Conservation (phyloP, 2,888 invertebrate species). For the Punctoribates punctum region DNA sequence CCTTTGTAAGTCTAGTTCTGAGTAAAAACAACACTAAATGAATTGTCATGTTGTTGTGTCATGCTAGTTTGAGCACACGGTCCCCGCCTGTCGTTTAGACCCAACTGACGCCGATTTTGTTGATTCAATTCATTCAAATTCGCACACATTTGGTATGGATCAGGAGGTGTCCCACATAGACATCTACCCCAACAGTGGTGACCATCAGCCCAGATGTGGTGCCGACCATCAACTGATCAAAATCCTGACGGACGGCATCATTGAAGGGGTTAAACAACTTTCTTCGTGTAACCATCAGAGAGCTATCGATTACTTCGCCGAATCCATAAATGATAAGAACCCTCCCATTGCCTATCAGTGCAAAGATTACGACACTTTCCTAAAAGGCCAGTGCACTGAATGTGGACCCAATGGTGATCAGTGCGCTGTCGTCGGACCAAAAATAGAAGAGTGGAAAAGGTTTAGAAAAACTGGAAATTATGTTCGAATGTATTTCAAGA, state of each 20-base stretch:
- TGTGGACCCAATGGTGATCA: constrained; percentile 6
- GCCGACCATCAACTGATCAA: neutral
- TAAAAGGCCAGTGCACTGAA: neutral
- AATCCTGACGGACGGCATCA: neutral
- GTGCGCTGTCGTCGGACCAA: neutral
- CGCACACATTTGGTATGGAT: constrained; percentile 21
- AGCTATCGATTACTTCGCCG: constrained; percentile 65
- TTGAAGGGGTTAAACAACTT: constrained; percentile 71
- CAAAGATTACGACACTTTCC: neutral
- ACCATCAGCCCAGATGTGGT: constrained; percentile 20
- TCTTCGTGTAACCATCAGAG: constrained; percentile 80
- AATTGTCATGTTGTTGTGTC: no score
- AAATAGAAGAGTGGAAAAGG: neutral
- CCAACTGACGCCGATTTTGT: constrained; percentile 78
- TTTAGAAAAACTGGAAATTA: neutral
- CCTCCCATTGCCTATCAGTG: neutral
- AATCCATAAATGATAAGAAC: neutral
- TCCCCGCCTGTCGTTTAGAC: constrained; percentile 72
- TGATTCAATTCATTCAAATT: constrained; percentile 83
- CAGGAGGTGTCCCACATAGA: constrained; percentile 15
- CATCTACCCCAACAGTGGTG: constrained; percentile 34
- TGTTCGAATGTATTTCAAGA: neutral
- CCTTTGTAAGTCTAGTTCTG: constrained; percentile 66
- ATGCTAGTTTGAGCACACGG: constrained; percentile 78
- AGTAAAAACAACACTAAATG: neutral